phyloP scores from a whole-genome alignment of 1,140 invertebrate genomes.

The Drosophila trapezifrons region DNA sequence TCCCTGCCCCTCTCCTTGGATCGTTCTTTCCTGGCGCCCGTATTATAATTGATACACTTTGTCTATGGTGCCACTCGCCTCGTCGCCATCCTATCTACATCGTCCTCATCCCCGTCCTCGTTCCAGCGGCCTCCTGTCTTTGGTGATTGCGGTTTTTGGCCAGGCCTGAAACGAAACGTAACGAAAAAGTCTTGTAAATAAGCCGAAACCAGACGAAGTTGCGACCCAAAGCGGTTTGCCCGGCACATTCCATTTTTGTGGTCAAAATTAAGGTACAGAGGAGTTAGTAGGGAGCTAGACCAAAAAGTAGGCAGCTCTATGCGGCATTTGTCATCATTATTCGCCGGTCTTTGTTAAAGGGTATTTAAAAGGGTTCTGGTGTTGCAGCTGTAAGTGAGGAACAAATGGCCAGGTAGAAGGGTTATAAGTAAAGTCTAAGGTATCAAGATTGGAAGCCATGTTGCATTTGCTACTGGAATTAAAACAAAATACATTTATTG shows the following conservation, averaged over 20 bases:
- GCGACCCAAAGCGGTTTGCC: conserved; percentile 60
- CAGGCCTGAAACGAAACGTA: conserved; percentile 56
- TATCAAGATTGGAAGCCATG: not conserved
- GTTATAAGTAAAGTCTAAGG: no score
- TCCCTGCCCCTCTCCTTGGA: not conserved
- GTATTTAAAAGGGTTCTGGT: conserved; percentile 14
- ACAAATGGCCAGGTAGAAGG: not conserved
- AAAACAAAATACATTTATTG: not conserved
- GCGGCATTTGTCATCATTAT: conserved; percentile 44
- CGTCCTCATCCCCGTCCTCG: not conserved
- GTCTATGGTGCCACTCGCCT: conserved; percentile 40
- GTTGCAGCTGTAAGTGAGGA: not conserved
- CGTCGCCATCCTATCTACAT: conserved; percentile 10
- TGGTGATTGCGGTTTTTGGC: conserved; percentile 21
- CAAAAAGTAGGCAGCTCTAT: conserved; percentile 7
- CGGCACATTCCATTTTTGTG: conserved; percentile 40
- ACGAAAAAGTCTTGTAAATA: conserved; percentile 72
- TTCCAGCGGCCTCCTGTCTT: conserved; percentile 6
- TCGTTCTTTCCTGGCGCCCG: conserved; percentile 52
- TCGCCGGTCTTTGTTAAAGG: not conserved
- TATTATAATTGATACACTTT: conserved; percentile 82
- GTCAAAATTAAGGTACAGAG: conserved; percentile 14
- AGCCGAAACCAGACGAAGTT: conserved; percentile 58
- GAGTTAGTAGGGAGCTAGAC: not conserved
- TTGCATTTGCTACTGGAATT: not conserved